Evolutionary conservation across 2,888 invertebrate species (phyloP).

Genomic region (Nasonia oneida): DNA sequence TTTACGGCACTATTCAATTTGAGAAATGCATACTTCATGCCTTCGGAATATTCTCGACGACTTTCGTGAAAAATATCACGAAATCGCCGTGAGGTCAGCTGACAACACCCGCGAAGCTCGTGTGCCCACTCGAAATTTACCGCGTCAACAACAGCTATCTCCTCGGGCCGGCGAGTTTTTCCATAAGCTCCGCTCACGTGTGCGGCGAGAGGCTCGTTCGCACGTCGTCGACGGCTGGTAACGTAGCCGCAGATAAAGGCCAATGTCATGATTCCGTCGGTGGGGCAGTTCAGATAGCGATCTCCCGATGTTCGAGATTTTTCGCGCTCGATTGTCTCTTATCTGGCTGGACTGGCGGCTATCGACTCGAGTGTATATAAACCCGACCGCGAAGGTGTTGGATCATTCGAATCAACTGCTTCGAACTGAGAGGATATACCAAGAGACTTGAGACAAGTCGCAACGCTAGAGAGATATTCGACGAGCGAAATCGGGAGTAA

Average conservation of each 20-base stretch:
- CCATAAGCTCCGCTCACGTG: constrained; percentile 25
- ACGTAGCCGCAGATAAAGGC: not conserved
- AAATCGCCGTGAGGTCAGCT: not conserved
- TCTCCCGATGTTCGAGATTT: constrained; percentile 11
- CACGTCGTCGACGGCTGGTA: not conserved
- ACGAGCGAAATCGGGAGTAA: not conserved
- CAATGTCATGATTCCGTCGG: constrained; percentile 4
- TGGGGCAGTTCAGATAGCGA: not conserved
- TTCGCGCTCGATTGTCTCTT: not conserved
- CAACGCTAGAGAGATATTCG: not conserved
- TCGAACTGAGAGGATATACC: not conserved
- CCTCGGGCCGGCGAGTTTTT: not conserved
- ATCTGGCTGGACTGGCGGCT: not conserved
- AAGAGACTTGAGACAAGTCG: not conserved
- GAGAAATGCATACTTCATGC: not conserved
- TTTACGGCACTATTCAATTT: not conserved
- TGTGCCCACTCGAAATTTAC: not conserved
- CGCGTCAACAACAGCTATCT: not conserved
- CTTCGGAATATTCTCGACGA: not conserved
- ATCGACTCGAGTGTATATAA: constrained; percentile 9
- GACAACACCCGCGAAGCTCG: not conserved
- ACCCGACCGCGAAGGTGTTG: not conserved
- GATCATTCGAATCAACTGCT: not conserved
- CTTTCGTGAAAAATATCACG: not conserved
- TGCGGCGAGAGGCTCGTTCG: constrained; percentile 17